Evolutionary conservation across 2,797 vertebrate species (phyloP).

Genomic region (Mycteria americana): DNA sequence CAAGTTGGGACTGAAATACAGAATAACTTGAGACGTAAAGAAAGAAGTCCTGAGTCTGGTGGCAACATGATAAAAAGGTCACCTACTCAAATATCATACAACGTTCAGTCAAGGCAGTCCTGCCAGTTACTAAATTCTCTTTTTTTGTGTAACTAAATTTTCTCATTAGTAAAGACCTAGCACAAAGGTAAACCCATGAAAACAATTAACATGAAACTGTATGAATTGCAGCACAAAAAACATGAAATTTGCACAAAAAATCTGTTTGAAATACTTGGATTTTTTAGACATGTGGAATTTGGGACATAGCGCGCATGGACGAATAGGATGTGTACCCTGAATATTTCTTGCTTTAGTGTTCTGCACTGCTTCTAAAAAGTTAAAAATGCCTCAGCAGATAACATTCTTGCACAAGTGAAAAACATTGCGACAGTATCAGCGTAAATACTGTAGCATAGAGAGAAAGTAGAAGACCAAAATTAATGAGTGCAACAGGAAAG

Average conservation of each 20-base stretch:
- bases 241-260: no score
- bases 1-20: slow-evolving; percentile 35
- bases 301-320: background rate
- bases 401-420: background rate
- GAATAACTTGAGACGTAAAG: background rate
- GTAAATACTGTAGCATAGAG: no score
- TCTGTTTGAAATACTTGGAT: background rate
- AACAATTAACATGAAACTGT: background rate
- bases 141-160: background rate
- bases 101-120: background rate
- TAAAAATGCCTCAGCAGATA: background rate
- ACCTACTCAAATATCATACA: background rate
- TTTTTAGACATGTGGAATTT: background rate
- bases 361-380: background rate
- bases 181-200: background rate
- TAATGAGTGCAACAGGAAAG: no score
- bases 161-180: background rate
- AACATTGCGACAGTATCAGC: background rate
- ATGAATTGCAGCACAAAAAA: background rate
- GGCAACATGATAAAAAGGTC: background rate
- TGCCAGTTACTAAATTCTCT: background rate
- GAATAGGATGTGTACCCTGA: background rate
- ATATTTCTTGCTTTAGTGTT: background rate
- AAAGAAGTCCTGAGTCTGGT: background rate
- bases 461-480: no score